Evolutionary conservation across 2,113 vertebrate genomes (phyloP), one percentile per base, ranked within the genome.

Genomic region (Rhagologus leucostigma): DNA sequence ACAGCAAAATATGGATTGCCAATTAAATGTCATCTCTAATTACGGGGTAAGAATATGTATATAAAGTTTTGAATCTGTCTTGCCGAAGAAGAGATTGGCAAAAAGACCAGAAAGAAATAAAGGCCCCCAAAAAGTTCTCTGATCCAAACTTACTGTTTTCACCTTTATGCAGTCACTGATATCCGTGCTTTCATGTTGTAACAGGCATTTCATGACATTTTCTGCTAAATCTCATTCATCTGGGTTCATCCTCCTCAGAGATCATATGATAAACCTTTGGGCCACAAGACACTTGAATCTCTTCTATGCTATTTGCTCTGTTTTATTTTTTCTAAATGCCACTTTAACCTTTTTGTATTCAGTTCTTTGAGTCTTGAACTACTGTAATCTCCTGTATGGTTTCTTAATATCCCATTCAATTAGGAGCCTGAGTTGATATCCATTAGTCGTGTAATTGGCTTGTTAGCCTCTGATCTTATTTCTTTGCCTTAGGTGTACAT

Each of bases 401-500:
- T 95, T 55, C 55, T 93, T 92, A 93, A 93, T 95, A 92, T 81
- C 87, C 62, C 52, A 46, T 94, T 95, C 90, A 96, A 68, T 93
- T 95, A 89, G 76, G 75, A 86, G 78, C 65, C 76, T 42, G 84
- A 87, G 53, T 90, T 92, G 56, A 93, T 96, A 91, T 59, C 84
- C 89, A 37, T 95, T 94, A 92, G 75, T 95, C 67, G 35, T 84
- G 52, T 90, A 96, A 97, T 95, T 91, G 87, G 78, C 85, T 97
- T 93, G 76, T 95, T 95, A 95, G 89, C 69, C 79, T 96, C 92
- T 97, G 81, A 95, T 95, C 79, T 75, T 57, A 70, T 87, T 95
- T 95, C 93, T 94, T 89, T 84, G 76, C 91, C 89, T 95, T 92
- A 94, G 93, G 90, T 96, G 80, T 94, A 86, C 85, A 82, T 67